Conservation (phyloP, 2,888 invertebrate genomes). For the Stratiomys singularior region DNA sequence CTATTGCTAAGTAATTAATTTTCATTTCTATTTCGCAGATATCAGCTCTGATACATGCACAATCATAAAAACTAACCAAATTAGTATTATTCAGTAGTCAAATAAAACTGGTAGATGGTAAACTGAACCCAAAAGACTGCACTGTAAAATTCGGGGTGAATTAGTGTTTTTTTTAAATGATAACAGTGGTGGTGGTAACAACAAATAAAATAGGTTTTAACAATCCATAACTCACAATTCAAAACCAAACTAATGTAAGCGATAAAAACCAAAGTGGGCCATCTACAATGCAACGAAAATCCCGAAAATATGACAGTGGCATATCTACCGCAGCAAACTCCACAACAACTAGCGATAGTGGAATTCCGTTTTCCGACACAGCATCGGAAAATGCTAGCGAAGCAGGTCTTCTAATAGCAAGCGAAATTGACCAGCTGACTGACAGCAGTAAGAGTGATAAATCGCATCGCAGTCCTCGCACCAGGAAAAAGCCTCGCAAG, state of each 20-base stretch:
- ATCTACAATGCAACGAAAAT: conserved; percentile 33
- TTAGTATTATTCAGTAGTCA: conserved; percentile 12
- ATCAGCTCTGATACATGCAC: not conserved
- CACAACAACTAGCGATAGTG: conserved; percentile 23
- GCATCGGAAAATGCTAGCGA: conserved; percentile 26
- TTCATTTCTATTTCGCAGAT: conserved; percentile 23
- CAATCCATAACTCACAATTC: not conserved
- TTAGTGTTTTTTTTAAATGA: conserved; percentile 11
- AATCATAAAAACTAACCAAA: conserved; percentile 7
- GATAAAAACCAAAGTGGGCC: not conserved
- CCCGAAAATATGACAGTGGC: not conserved
- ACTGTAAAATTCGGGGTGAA: not conserved
- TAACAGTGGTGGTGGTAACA: conserved; percentile 19
- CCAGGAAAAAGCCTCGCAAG: conserved; percentile 55
- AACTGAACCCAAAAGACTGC: conserved; percentile 4
- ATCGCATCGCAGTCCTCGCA: not conserved
- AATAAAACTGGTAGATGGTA: not conserved
- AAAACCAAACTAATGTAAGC: not conserved
- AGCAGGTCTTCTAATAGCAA: not conserved
- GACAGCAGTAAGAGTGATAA: not conserved
- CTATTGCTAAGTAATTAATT: not conserved
- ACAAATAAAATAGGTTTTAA: not conserved
- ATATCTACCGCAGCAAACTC: not conserved
- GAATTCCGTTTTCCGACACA: conserved; percentile 2
- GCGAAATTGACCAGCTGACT: not conserved